Percentiles rank a stretch among this genome's conserved stretches.
phyloP scores from a whole-genome alignment of 2,888 invertebrate genomes.

The Mayetiola destructor region DNA sequence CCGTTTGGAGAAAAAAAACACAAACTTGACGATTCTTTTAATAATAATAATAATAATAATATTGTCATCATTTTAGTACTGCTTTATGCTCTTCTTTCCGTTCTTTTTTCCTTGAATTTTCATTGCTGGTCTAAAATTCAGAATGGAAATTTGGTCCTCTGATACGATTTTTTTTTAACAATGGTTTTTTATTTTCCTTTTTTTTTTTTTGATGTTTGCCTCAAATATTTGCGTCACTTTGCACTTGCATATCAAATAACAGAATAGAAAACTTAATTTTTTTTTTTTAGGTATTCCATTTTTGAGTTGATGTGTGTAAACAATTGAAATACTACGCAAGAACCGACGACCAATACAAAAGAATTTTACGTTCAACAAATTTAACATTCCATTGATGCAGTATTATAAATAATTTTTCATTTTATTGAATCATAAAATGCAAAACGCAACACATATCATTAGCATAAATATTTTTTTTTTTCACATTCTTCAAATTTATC shows the following conservation, averaged over 20 bases:
- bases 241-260: background rate
- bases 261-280: background rate
- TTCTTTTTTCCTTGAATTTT: background rate
- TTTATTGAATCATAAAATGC: constrained; percentile 12
- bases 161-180: background rate
- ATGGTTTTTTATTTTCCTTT: background rate
- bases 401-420: constrained; percentile 4
- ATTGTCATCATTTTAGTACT: constrained; percentile 7
- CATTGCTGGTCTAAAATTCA: no score
- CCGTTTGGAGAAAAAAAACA: no score
- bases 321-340: no score
- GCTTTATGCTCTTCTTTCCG: background rate
- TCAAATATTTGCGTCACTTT: background rate
- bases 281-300: background rate
- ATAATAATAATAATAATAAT: no score
- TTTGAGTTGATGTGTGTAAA: no score
- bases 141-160: background rate
- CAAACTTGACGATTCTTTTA: constrained; percentile 1
- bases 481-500: no score
- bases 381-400: no score
- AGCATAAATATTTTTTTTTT: no score
- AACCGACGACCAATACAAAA: no score
- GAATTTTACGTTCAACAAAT: no score
- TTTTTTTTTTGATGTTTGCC: background rate
- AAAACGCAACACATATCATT: background rate